Base-by-base conservation (phyloP, 2,113 vertebrate genomes). In the Axis porcinus region DNA sequence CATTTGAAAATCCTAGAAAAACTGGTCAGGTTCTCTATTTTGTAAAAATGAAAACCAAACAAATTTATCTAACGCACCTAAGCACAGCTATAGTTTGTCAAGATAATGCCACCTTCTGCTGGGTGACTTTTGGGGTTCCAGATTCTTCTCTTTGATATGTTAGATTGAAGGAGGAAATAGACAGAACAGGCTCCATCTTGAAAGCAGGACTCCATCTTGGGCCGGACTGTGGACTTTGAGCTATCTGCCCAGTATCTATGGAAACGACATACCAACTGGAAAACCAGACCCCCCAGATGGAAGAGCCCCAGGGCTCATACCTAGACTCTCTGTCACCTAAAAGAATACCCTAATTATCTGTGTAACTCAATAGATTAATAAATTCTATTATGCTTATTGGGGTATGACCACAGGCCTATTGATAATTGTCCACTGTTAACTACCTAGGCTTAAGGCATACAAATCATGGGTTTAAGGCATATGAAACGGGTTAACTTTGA, bases 1-100 rank as follows among this genome's bases (percentile, higher is more conserved):
- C 64, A 54, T 90, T 96, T 96, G 87, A 98, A 76, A 98, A 70
- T 10, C 11, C 58, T 45, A 89, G 64, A 94, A 33, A 54, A 97
- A 93, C n/a, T 54, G 78, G 70, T 43, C 28, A 97, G 67, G 50
- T 64, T 97, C 40, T 93, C 86, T 76, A 19, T 67, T 57, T 70
- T 96, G 60, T 86, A 60, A 93, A 91, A 98, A 87, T 40, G 92
- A 97, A 2, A 7, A 79, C 60, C 91, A 89, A 54, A 97, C 2
- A 13, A 28, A 10, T 52, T 81, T 90, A 94, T 91, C 55, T 58
- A 85, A 85, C 83, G 28, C 1, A 85, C 6, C 25, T 85, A 50
- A 2, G 2, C 9, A 21, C 5, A 81, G 7, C 2, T 45, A 2
- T 25, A 12, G 5, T 47, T 55, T 95, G 36, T 47, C 40, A 96